Evolutionary conservation across 2,113 vertebrate genomes (phyloP).

Genomic region (Sinocyclocheilus anshuiensis): DNA sequence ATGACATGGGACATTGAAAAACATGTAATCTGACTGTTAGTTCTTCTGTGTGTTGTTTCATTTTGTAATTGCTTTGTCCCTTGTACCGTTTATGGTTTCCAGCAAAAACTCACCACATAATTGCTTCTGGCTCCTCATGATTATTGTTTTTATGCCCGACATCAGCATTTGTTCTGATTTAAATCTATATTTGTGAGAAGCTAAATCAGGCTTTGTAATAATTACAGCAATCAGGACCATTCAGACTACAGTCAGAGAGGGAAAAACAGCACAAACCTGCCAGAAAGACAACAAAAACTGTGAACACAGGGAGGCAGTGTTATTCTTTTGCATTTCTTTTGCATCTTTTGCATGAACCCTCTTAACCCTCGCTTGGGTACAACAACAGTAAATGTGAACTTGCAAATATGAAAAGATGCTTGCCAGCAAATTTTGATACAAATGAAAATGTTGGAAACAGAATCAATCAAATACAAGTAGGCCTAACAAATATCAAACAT

Average conservation of each 20-base stretch:
- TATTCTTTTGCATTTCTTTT: not conserved
- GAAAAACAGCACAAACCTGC: not conserved
- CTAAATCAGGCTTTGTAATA: slow-evolving; percentile 19
- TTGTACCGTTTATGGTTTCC: not conserved
- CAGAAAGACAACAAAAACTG: not conserved
- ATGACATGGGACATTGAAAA: not conserved
- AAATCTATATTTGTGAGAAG: slow-evolving; percentile 17
- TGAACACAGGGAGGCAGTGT: not conserved
- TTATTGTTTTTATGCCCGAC: slow-evolving; percentile 8
- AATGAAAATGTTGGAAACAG: not conserved
- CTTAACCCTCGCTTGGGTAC: too few species aligned
- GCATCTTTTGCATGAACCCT: not conserved
- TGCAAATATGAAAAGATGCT: too few species aligned
- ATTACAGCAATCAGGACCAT: slow-evolving; percentile 14
- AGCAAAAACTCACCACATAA: not conserved
- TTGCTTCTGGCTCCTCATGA: not conserved
- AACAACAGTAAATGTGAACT: not conserved
- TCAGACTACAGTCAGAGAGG: not conserved
- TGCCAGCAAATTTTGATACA: not conserved
- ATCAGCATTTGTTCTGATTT: slow-evolving; percentile 7
- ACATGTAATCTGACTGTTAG: not conserved
- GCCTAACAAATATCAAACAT: not conserved
- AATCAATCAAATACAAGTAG: not conserved
- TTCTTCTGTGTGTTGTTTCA: not conserved
- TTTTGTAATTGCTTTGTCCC: slow-evolving; percentile 2